Evolutionary conservation across 2,888 invertebrate species (phyloP).

Genomic region (Leptinotarsa rubiginosa): DNA sequence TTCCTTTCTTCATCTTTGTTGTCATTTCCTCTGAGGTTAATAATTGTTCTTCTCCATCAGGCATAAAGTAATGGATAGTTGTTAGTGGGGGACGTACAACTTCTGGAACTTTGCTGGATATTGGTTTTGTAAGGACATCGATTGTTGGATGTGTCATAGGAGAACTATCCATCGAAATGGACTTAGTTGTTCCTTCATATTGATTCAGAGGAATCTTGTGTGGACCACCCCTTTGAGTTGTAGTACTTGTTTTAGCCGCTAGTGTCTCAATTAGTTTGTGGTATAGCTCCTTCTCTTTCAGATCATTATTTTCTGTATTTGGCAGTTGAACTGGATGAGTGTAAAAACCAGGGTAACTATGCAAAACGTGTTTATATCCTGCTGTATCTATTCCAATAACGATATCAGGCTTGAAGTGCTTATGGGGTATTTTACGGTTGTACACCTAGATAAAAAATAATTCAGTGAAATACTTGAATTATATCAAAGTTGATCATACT

Average conservation of each 20-base stretch:
- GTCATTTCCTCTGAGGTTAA: conserved; percentile 12
- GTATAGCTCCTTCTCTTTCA: conserved; percentile 57
- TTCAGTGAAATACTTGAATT: no score
- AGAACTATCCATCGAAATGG: not conserved
- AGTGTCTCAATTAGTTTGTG: conserved; percentile 56
- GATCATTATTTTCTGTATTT: conserved; percentile 38
- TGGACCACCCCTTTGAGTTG: conserved; percentile 30
- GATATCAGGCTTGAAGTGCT: conserved; percentile 45
- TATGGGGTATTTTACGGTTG: conserved; percentile 41
- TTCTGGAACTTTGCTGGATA: conserved; percentile 1
- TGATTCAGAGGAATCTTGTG: conserved; percentile 33
- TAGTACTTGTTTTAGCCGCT: conserved; percentile 50
- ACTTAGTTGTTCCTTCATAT: conserved; percentile 9
- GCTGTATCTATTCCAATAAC: conserved; percentile 51
- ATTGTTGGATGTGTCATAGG: conserved; percentile 27
- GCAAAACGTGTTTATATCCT: conserved; percentile 55
- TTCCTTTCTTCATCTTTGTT: not conserved
- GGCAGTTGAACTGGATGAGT: conserved; percentile 39
- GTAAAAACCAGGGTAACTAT: conserved; percentile 53
- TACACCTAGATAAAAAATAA: conserved; percentile 33
- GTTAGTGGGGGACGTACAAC: conserved; percentile 35
- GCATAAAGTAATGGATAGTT: conserved; percentile 53
- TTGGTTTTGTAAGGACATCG: conserved; percentile 29
- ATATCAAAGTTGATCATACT: not conserved
- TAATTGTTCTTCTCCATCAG: conserved; percentile 46